Conservation (phyloP, 1,140 invertebrate genomes). For the Brachystomella parvula region DNA sequence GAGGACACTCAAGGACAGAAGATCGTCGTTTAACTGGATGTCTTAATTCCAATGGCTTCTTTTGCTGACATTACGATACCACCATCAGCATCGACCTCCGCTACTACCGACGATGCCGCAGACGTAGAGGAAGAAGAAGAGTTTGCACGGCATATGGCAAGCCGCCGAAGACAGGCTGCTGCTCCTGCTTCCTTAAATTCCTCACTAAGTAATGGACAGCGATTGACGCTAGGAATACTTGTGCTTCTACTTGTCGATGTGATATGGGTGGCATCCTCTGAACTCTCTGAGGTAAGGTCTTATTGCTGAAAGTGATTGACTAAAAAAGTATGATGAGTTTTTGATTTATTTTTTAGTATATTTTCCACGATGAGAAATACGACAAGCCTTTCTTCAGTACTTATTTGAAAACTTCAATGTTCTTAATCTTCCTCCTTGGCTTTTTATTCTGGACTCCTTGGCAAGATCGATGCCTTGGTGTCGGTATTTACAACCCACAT, state of each 20-base stretch:
- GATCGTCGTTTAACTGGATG: too few species aligned
- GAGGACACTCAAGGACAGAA: too few species aligned
- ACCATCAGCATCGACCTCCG: too few species aligned
- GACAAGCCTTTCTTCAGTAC: constrained; percentile 83
- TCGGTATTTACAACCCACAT: not conserved
- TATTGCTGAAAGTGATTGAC: not conserved
- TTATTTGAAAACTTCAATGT: constrained; percentile 81
- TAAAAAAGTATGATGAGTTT: not conserved
- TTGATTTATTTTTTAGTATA: constrained; percentile 56
- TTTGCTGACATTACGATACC: too few species aligned
- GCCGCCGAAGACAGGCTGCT: too few species aligned
- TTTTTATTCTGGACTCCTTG: constrained; percentile 73
- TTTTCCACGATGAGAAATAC: constrained; percentile 68
- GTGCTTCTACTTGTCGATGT: constrained; percentile 72
- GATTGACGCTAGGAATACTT: constrained; percentile 64
- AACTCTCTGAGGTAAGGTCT: constrained; percentile 65
- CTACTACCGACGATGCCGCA: too few species aligned
- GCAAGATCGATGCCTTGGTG: constrained; percentile 57
- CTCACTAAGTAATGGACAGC: constrained; percentile 47
- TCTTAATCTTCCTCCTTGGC: constrained; percentile 70
- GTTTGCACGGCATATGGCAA: too few species aligned
- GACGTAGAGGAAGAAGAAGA: too few species aligned
- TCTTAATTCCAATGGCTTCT: too few species aligned
- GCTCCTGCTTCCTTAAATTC: too few species aligned
- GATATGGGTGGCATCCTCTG: constrained; percentile 78